phyloP scores from a whole-genome alignment of 2,797 vertebrate species.

The Artibeus jamaicensis region DNA sequence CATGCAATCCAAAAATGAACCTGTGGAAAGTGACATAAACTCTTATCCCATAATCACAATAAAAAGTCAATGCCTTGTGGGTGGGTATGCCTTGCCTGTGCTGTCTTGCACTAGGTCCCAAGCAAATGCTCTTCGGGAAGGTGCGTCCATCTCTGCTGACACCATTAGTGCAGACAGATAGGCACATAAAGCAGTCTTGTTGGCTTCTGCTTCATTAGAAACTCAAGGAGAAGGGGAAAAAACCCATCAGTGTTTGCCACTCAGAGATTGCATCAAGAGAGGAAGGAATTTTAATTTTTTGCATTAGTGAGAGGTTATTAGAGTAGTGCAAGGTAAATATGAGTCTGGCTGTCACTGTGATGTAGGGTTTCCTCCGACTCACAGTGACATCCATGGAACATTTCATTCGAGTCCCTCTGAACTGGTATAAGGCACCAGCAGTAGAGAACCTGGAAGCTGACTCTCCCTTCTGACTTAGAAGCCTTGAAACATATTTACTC shows the following conservation, averaged over 20 bases:
- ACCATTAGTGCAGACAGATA: slow-evolving; percentile 45
- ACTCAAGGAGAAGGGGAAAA: slow-evolving; percentile 50
- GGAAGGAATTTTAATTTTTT: slow-evolving; percentile 76
- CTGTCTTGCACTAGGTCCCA: neutral
- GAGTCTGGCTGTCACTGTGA: slow-evolving; percentile 29
- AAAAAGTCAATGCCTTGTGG: neutral
- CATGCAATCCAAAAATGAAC: neutral
- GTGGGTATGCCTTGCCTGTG: neutral
- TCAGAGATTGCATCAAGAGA: slow-evolving; percentile 55
- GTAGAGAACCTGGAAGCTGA: neutral
- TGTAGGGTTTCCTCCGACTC: neutral
- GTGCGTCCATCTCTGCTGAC: slow-evolving; percentile 16
- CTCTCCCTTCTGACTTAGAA: slow-evolving; percentile 12
- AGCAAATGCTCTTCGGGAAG: neutral
- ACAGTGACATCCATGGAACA: neutral
- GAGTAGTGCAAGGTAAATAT: slow-evolving; percentile 24
- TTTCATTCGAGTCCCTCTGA: neutral
- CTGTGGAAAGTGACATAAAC: neutral
- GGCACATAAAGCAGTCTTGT: slow-evolving; percentile 16
- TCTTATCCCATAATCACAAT: neutral
- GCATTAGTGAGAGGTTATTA: slow-evolving; percentile 57
- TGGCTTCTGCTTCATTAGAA: slow-evolving; percentile 63
- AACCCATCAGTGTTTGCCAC: slow-evolving; percentile 32
- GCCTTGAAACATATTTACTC: slow-evolving; percentile 53
- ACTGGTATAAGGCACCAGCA: neutral